Evolutionary conservation across 1,140 invertebrate genomes (phyloP).

Genomic region (Listronotus oregonensis): DNA sequence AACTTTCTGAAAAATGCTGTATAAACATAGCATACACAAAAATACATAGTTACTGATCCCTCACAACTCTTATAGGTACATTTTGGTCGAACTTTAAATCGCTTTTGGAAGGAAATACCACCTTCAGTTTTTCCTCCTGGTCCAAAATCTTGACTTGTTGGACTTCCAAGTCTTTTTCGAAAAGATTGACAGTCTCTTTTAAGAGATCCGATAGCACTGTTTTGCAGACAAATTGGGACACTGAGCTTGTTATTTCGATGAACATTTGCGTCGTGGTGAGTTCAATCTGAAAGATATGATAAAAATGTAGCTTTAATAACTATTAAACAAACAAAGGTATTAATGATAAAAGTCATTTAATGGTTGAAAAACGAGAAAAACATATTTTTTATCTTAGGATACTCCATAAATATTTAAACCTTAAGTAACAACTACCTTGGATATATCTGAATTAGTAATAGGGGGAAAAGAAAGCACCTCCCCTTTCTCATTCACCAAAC

Average conservation of each 20-base stretch:
- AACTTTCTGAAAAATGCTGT: too few relatives aligned
- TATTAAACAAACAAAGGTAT: too few relatives aligned
- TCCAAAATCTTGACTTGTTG: slow-evolving; percentile 76
- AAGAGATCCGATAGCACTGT: slow-evolving; percentile 72
- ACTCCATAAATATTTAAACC: too few relatives aligned
- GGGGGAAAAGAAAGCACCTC: slow-evolving; percentile 82
- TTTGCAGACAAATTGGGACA: slow-evolving; percentile 69
- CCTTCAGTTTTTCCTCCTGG: slow-evolving; percentile 69
- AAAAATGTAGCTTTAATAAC: not conserved
- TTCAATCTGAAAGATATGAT: slow-evolving; percentile 64
- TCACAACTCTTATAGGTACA: slow-evolving; percentile 40
- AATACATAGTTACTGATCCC: slow-evolving; percentile 38
- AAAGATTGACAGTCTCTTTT: slow-evolving; percentile 64
- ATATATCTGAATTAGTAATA: slow-evolving; percentile 79
- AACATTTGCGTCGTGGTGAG: slow-evolving; percentile 69
- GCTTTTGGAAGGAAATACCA: slow-evolving; percentile 76
- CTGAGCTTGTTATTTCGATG: slow-evolving; percentile 77
- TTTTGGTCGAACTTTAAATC: slow-evolving; percentile 66
- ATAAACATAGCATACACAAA: not conserved
- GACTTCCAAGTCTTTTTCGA: slow-evolving; percentile 60
- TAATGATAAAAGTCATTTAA: too few relatives aligned
- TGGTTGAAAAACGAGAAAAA: too few relatives aligned
- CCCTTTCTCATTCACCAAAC: slow-evolving; percentile 65
- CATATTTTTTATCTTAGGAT: not conserved
- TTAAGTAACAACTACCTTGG: slow-evolving; percentile 63